Conservation (phyloP, 2,797 vertebrate species). For the Lacerta bilineata region DNA sequence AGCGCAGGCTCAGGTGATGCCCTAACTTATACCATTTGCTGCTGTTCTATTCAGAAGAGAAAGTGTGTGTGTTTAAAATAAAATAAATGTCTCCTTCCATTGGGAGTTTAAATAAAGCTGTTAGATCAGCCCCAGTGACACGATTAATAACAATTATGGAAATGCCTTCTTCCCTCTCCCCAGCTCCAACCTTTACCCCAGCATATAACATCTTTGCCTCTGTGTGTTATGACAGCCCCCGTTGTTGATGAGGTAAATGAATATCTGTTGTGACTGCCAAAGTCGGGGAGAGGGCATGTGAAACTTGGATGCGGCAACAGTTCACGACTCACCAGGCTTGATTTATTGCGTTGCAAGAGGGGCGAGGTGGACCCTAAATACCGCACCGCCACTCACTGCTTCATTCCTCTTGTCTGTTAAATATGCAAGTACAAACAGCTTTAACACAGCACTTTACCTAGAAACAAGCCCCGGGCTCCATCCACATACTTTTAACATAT, state of each 20-base stretch:
- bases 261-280: constrained; percentile 48
- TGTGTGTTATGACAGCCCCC: constrained; percentile 57
- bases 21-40: not conserved
- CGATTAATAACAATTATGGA: constrained; percentile 57
- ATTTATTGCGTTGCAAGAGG: constrained; percentile 78
- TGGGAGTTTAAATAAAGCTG: constrained; percentile 6
- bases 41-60: not conserved
- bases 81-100: not conserved
- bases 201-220: constrained; percentile 27
- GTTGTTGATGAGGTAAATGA: constrained; percentile 57
- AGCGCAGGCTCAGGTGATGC: too few relatives aligned
- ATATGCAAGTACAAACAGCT: constrained; percentile 92
- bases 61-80: not conserved
- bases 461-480: constrained; percentile 90
- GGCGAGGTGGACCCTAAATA: constrained; percentile 76
- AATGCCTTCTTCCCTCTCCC: constrained; percentile 20
- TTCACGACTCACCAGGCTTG: constrained; percentile 77
- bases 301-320: constrained; percentile 65
- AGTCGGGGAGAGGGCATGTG: constrained; percentile 55
- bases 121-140: not conserved
- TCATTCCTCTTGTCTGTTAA: constrained; percentile 80
- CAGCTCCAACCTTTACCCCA: not conserved
- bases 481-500: constrained; percentile 95
- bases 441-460: constrained; percentile 88
- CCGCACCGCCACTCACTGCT: constrained; percentile 74